Base-by-base conservation (phyloP, 1,140 invertebrate genomes). In the Meteorus sp. region DNA sequence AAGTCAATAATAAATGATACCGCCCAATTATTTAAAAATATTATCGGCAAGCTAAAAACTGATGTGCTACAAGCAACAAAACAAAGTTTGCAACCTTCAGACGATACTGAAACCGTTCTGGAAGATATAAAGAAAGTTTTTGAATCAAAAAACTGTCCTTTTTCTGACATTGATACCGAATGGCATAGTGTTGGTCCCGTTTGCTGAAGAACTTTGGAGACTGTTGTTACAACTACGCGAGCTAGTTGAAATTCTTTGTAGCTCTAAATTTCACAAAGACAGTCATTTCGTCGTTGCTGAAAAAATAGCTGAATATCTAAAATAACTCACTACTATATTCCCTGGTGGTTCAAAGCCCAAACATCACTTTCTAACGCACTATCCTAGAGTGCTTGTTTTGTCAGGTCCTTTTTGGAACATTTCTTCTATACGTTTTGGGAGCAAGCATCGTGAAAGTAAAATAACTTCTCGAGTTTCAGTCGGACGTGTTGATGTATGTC, bases 351-450 rank as follows among this genome's bases (percentile, higher is more conserved):
- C 51, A 3, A 61, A 57, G 37, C 51, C 62, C 6, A 64, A 64
- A 33, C 62, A 61, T 39, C 62, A 64, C 27, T 61, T 61, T 35
- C 44, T 64, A 3, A 11, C 61, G 0, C 62, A 64, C 47, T 61
- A 61, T 39, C 20, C 56, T 3, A 27, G 39, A 5, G 33, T 64
- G 15, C 54, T 64, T 23, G 0, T 20, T 31, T 11, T 23, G 1
- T 51, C 33, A 22, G 59, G 59, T 11, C 56, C 56, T n/a, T 51
- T 61, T 3, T 59, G 56, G 44, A 59, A 59, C 15, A 59, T 64
- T 13, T 45, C 19, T n/a, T 11, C 41, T 0, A 61, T 64, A 17
- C 48, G 63, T 7, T 61, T 22, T 17, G 63, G 61, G 29, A 33
- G 20, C 8, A 61, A 61, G 17, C 43, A 64, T 41, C 41, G 44